phyloP scores from a whole-genome alignment of 1,140 invertebrate genomes.

The Eulimnadia texana region DNA sequence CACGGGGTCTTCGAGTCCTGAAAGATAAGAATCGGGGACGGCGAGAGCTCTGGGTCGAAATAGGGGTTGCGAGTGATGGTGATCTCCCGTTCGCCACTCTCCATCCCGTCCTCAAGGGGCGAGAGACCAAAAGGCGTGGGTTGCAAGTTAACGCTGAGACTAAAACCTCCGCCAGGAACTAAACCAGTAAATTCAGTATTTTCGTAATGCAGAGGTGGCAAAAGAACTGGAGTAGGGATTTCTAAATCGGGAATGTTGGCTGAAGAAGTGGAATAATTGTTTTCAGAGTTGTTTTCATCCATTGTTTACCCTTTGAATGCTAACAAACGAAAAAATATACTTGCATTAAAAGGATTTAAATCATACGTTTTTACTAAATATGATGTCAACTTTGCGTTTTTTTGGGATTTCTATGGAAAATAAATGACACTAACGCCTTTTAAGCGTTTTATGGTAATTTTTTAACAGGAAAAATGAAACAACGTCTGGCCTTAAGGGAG shows the following conservation, averaged over 20 bases:
- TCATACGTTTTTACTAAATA: too few relatives aligned
- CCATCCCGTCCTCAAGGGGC: conserved; percentile 6
- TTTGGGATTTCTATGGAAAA: too few relatives aligned
- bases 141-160: conserved; percentile 8
- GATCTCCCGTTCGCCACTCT: conserved; percentile 14
- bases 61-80: conserved; percentile 14
- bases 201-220: conserved; percentile 8
- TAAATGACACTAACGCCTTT: too few relatives aligned
- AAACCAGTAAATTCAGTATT: background rate
- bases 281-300: too few relatives aligned
- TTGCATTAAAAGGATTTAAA: too few relatives aligned
- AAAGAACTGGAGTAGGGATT: background rate
- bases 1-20: background rate
- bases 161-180: background rate
- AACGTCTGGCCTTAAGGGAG: too few relatives aligned
- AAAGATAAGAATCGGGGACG: background rate
- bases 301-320: too few relatives aligned
- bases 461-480: background rate
- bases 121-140: background rate
- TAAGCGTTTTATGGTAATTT: background rate
- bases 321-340: too few relatives aligned
- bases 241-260: conserved; percentile 2
- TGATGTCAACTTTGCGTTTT: too few relatives aligned
- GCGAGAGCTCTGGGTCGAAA: conserved; percentile 12
- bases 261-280: too few relatives aligned